These are phyloP conservation scores for Leptinotarsa juncta DNA, from an alignment of 2,888 invertebrate genomes.

Conservation along the genomic window DNA sequence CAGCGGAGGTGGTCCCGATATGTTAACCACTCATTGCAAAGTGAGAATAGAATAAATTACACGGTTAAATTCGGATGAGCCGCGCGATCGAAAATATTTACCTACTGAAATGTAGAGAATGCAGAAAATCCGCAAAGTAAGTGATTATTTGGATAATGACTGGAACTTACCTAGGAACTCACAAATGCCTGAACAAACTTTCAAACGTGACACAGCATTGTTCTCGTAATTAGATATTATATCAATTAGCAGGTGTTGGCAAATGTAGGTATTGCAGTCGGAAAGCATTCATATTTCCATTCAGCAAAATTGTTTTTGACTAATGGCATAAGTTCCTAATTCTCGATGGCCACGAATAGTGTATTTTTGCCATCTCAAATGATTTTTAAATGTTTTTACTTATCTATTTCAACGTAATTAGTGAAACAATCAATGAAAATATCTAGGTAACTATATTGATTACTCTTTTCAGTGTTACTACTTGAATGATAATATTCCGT, in stretches of 20 bases:
- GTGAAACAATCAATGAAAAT: too few relatives aligned
- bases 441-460: too few relatives aligned
- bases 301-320: too few relatives aligned
- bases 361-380: too few relatives aligned
- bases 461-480: too few relatives aligned
- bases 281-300: too few relatives aligned
- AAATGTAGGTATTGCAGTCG: too few relatives aligned
- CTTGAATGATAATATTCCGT: too few relatives aligned
- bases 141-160: slow-evolving; percentile 6
- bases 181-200: not conserved
- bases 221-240: not conserved
- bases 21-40: slow-evolving; percentile 6
- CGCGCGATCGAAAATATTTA: not conserved
- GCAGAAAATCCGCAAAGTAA: slow-evolving; percentile 9
- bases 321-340: too few relatives aligned
- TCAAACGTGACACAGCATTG: not conserved
- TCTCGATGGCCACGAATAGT: too few relatives aligned
- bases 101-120: not conserved
- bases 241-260: not conserved
- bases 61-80: not conserved
- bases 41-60: not conserved
- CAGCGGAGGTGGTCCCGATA: slow-evolving; percentile 4
- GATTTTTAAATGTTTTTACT: too few relatives aligned
- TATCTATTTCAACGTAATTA: too few relatives aligned
- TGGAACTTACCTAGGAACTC: not conserved